These are phyloP conservation scores for Rallus limicola DNA, from an alignment of 2,113 vertebrate species.

Conservation along the genomic window DNA sequence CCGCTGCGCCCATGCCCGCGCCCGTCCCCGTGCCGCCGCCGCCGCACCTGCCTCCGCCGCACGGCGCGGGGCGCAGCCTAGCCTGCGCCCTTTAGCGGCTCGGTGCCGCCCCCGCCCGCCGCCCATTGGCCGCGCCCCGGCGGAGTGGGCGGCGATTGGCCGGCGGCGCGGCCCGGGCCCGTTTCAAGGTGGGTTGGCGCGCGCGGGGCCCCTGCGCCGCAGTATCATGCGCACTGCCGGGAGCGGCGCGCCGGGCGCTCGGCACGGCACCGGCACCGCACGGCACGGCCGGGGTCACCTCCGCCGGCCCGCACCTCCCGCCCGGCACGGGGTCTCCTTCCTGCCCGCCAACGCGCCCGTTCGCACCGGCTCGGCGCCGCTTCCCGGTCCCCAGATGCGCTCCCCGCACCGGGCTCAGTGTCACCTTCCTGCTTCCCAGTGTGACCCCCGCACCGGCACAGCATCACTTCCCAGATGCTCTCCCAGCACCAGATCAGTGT, in stretches of 20 bases:
- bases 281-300: constrained; percentile 3
- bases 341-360: too few relatives aligned
- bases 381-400: not conserved
- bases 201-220: constrained; percentile 89
- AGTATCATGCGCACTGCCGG: constrained; percentile 97
- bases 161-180: constrained; percentile 63
- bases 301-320: not conserved
- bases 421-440: not conserved
- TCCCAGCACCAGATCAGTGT: rapidly evolving
- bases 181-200: constrained; percentile 96
- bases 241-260: constrained; percentile 12
- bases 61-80: constrained; percentile 81
- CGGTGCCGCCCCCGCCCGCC: constrained; percentile 70
- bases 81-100: constrained; percentile 78
- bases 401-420: too few relatives aligned
- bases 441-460: rapidly evolving
- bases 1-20: not conserved
- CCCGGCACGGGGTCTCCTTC: not conserved
- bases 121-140: constrained; percentile 56
- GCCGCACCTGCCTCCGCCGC: not conserved
- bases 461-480: rapidly evolving
- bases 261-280: not conserved
- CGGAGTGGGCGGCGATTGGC: constrained; percentile 80
- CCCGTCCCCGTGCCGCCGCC: constrained; percentile 24
- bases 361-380: not conserved